phyloP scores from a whole-genome alignment of 2,797 vertebrate species.

The Sorex maritimensis region DNA sequence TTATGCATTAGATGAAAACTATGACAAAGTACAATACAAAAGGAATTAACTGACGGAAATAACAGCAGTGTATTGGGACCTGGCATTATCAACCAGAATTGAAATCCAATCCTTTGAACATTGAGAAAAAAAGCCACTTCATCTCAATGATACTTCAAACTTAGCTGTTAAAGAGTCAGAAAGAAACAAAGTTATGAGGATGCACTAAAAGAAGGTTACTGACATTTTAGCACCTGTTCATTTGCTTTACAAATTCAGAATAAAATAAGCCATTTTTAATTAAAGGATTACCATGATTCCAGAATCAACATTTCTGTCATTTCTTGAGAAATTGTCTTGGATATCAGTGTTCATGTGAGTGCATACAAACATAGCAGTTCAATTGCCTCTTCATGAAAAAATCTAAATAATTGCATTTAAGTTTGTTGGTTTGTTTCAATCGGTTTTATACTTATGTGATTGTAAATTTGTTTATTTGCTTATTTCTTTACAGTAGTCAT shows the following conservation, averaged over 20 bases:
- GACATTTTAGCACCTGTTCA: constrained; percentile 72
- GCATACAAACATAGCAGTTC: not conserved
- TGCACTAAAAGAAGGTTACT: constrained; percentile 30
- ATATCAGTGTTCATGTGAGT: not conserved
- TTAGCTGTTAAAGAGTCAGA: constrained; percentile 56
- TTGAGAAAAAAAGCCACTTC: constrained; percentile 56
- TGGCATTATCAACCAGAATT: constrained; percentile 56
- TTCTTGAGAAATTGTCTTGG: not conserved
- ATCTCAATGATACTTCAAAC: constrained; percentile 69
- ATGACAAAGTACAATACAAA: constrained; percentile 37
- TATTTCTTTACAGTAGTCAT: not conserved
- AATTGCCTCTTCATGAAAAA: not conserved
- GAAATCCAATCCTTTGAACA: constrained; percentile 52
- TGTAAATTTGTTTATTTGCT: not conserved
- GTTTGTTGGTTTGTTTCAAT: not conserved
- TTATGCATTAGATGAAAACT: constrained; percentile 71
- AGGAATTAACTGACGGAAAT: constrained; percentile 69
- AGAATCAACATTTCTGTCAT: constrained; percentile 26
- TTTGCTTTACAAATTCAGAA: constrained; percentile 69
- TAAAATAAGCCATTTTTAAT: constrained; percentile 58
- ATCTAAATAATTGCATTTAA: constrained; percentile 24
- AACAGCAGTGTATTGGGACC: constrained; percentile 9
- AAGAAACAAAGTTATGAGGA: constrained; percentile 62
- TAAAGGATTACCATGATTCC: constrained; percentile 64
- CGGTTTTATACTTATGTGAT: not conserved